phyloP scores from a whole-genome alignment of 2,113 vertebrate species.

The Nibea albiflora region DNA sequence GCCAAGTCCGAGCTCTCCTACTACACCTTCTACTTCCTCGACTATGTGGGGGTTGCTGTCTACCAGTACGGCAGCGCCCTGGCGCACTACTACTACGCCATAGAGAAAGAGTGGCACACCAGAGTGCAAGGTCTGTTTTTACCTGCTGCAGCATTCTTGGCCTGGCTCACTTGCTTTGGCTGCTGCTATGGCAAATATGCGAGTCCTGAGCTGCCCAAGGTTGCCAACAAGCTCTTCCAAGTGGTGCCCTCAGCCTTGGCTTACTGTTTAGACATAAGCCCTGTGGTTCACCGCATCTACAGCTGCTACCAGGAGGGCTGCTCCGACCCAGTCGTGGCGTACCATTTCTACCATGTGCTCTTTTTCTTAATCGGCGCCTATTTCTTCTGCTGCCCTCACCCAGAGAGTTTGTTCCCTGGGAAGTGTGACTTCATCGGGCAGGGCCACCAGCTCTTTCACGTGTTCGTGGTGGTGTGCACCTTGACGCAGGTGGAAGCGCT shows the following conservation, averaged over 20 bases:
- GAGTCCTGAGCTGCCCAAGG: slow-evolving; percentile 79
- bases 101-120: slow-evolving; percentile 90
- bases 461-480: slow-evolving; percentile 92
- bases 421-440: slow-evolving; percentile 93
- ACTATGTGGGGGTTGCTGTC: slow-evolving; percentile 93
- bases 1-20: slow-evolving; percentile 97
- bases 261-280: slow-evolving; percentile 94
- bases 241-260: slow-evolving; percentile 93
- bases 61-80: slow-evolving; percentile 95
- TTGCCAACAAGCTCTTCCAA: slow-evolving; percentile 89
- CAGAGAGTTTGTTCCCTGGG: slow-evolving; percentile 93
- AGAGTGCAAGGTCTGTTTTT: slow-evolving; percentile 86
- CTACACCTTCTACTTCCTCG: slow-evolving; percentile 96
- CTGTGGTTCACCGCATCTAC: slow-evolving; percentile 91
- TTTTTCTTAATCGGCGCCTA: slow-evolving; percentile 93
- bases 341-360: slow-evolving; percentile 91
- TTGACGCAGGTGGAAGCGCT: slow-evolving; percentile 93
- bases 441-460: slow-evolving; percentile 96
- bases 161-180: slow-evolving; percentile 93
- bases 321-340: slow-evolving; percentile 85
- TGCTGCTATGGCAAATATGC: slow-evolving; percentile 94
- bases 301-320: slow-evolving; percentile 74
- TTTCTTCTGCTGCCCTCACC: slow-evolving; percentile 93
- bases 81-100: slow-evolving; percentile 92
- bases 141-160: slow-evolving; percentile 86